Percentiles rank a stretch among this genome's conserved stretches.
Conservation (phyloP, 1,140 invertebrate genomes). For the Magallana gigas region DNA sequence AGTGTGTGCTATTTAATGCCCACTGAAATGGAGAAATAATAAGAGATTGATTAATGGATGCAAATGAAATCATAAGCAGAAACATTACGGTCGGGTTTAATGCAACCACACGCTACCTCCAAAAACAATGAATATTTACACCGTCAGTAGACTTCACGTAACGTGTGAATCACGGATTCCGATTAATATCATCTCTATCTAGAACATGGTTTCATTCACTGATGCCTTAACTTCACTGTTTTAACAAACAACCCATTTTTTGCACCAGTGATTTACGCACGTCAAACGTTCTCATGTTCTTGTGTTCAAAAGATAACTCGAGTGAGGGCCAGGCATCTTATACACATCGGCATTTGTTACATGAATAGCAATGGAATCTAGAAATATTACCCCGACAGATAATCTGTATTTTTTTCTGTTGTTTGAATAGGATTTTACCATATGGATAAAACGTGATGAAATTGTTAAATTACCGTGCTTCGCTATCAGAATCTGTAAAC, state of each 20-base stretch:
- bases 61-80: slow-evolving; percentile 8
- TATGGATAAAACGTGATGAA: slow-evolving; percentile 15
- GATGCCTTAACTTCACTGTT: too few relatives aligned
- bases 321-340: too few relatives aligned
- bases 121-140: slow-evolving; percentile 22
- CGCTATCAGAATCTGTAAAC: too few relatives aligned
- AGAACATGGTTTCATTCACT: too few relatives aligned
- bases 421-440: background rate
- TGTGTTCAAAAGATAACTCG: too few relatives aligned
- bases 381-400: background rate
- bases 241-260: too few relatives aligned
- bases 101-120: slow-evolving; percentile 17
- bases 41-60: slow-evolving; percentile 8
- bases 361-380: background rate
- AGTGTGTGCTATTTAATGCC: slow-evolving; percentile 14
- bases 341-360: background rate
- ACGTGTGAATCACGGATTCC: background rate
- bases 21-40: background rate
- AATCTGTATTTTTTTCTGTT: background rate
- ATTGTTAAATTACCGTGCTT: background rate
- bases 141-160: slow-evolving; percentile 18
- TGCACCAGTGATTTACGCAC: too few relatives aligned
- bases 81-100: background rate
- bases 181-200: background rate
- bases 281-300: too few relatives aligned